Evolutionary conservation across 2,888 invertebrate genomes (phyloP), one percentile per base, ranked within the genome.

Genomic region (Hyles lineata): DNA sequence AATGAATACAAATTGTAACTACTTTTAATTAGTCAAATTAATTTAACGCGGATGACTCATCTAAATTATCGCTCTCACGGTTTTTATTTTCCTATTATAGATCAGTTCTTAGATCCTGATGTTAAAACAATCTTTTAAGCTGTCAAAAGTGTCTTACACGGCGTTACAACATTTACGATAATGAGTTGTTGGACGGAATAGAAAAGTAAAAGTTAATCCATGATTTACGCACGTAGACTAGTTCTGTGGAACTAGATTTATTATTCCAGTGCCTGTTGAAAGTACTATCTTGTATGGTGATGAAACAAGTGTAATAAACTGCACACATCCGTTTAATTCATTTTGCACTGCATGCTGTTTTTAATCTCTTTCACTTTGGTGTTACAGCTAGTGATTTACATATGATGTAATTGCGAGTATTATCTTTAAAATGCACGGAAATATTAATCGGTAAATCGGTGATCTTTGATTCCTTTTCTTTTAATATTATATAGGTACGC

Each of bases 131-230:
- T 67, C 15, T 67, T 43, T 67, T 55, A 7, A 50, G 15, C 43
- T 67, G 67, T 67, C 67, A 43, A 67, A 67, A 21, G 21, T 50
- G 25, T 60, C 25, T 60, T 60, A 17, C 23, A 29, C 60, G 60
- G 25, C 17, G 6, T 60, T 25, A 60, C 8, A 5, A n/a, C 9
- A 63, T 63, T 63, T 43, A 63, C 43, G 43, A 67, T 67, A 67
- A 67, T 67, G 43, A 67, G 35, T 35, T 63, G 25, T 25, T 71
- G 60, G 19, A 61, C 60, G 32, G 62, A 71, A 32, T 19, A 23
- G 52, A 71, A 71, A 71, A 71, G 71, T 71, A 71, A 71, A 71
- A 71, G 71, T 62, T 71, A 62, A 58, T 70, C 25, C 50, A 52
- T 43, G 62, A 62, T 62, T 52, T 52, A 50, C 43, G 50, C 32